Conservation (phyloP, 2,797 vertebrate species). For the Rhinoraja longicauda region DNA sequence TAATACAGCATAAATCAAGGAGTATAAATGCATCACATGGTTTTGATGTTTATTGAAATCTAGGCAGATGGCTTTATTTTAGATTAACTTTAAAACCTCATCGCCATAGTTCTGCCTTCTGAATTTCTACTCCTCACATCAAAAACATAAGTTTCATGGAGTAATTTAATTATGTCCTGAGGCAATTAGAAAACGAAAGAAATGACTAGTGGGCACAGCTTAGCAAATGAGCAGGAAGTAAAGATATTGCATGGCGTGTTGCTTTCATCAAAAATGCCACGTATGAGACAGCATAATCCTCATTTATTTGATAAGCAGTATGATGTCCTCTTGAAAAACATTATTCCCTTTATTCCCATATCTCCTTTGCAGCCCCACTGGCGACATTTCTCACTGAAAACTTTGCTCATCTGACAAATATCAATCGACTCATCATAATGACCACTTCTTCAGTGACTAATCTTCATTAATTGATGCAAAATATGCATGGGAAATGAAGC, state of each 20-base stretch:
- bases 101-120: not conserved
- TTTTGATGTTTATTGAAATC: not conserved
- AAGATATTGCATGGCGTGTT: not conserved
- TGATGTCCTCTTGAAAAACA: not conserved
- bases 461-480: not conserved
- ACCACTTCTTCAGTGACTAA: not conserved
- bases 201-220: constrained; percentile 7
- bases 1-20: not conserved
- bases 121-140: not conserved
- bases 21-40: not conserved
- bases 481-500: constrained; percentile 8
- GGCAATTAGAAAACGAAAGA: constrained; percentile 23
- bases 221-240: not conserved
- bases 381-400: constrained; percentile 21
- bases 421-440: not conserved
- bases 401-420: not conserved
- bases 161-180: constrained; percentile 18
- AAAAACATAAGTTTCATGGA: not conserved
- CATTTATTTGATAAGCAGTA: not conserved
- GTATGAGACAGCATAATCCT: constrained; percentile 15
- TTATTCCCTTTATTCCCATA: constrained; percentile 10
- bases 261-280: not conserved
- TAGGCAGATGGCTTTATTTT: not conserved
- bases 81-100: not conserved
- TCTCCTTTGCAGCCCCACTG: not conserved